phyloP scores from a whole-genome alignment of 2,888 invertebrate species.

The Panzeria rudis region DNA sequence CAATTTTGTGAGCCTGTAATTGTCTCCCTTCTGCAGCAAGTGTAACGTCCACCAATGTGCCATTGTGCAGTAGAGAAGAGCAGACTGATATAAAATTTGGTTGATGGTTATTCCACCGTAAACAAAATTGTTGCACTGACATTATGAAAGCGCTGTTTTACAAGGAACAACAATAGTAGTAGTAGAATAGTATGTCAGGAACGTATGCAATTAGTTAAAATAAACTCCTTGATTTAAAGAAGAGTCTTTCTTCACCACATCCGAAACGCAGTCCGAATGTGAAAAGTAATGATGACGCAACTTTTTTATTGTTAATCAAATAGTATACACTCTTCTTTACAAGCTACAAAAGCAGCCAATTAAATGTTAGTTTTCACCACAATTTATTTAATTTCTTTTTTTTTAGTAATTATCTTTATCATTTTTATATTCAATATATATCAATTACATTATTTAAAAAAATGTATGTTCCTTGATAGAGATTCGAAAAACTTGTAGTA shows the following conservation, averaged over 20 bases:
- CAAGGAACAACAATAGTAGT: slow-evolving; percentile 51
- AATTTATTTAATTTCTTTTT: slow-evolving; percentile 17
- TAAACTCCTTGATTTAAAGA: slow-evolving; percentile 24
- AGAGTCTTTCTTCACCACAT: slow-evolving; percentile 31
- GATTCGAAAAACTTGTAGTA: slow-evolving; percentile 34
- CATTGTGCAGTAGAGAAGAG: slow-evolving; percentile 91
- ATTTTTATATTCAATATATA: slow-evolving; percentile 15
- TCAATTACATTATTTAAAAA: slow-evolving; percentile 30
- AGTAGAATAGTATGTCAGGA: slow-evolving; percentile 44
- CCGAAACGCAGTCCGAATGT: slow-evolving; percentile 6
- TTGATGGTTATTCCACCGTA: slow-evolving; percentile 97
- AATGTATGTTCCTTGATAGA: slow-evolving; percentile 17
- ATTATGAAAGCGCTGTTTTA: slow-evolving; percentile 81
- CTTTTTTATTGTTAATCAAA: slow-evolving; percentile 45
- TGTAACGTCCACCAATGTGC: slow-evolving; percentile 94
- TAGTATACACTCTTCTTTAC: slow-evolving; percentile 26
- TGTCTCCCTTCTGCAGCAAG: slow-evolving; percentile 95
- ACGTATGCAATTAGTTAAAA: slow-evolving; percentile 41
- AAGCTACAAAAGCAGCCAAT: slow-evolving; percentile 53
- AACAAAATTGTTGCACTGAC: slow-evolving; percentile 91
- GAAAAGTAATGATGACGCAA: slow-evolving; percentile 65
- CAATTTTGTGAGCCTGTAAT: slow-evolving; percentile 94
- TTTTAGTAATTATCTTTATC: slow-evolving; percentile 5
- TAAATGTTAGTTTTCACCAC: slow-evolving; percentile 4
- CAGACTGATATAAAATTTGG: slow-evolving; percentile 96